A percentile compares a stretch with the other conserved stretches of the same genome.
Evolutionary conservation across 2,888 invertebrate genomes (phyloP).

Genomic region (Antheraea yamamai): DNA sequence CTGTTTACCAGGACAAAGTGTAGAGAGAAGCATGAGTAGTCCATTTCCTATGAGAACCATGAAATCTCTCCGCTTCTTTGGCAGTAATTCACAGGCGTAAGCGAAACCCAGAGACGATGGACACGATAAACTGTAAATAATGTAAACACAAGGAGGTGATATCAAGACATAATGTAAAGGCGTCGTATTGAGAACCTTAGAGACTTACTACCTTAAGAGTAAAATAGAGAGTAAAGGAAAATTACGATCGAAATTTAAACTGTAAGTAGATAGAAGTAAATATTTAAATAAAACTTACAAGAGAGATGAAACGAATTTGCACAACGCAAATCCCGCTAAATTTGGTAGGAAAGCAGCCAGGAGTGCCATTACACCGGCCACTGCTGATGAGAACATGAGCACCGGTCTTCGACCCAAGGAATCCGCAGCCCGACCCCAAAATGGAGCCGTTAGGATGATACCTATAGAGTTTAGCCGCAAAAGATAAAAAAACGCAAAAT

Average conservation of each 20-base stretch:
- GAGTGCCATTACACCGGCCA: slow-evolving; percentile 54
- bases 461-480: too few species aligned
- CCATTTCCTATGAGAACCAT: slow-evolving; percentile 63
- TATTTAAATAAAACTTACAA: slow-evolving; percentile 58
- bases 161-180: too few species aligned
- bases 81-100: slow-evolving; percentile 64
- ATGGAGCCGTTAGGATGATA: slow-evolving; percentile 65
- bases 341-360: slow-evolving; percentile 64
- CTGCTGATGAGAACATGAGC: slow-evolving; percentile 52
- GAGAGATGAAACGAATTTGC: slow-evolving; percentile 62
- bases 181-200: too few species aligned
- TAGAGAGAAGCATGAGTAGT: slow-evolving; percentile 58
- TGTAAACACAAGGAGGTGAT: neutral
- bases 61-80: slow-evolving; percentile 54
- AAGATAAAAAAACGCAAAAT: too few species aligned
- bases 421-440: slow-evolving; percentile 72
- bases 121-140: slow-evolving; percentile 55
- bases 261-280: neutral
- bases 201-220: too few species aligned
- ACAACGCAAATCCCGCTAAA: slow-evolving; percentile 53
- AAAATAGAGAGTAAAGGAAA: too few species aligned
- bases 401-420: slow-evolving; percentile 63
- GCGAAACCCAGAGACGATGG: slow-evolving; percentile 65
- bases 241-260: too few species aligned
- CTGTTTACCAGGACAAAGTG: slow-evolving; percentile 56